These are phyloP conservation scores for Drosophila colorata DNA, from an alignment of 2,888 invertebrate species.

Conservation along the genomic window DNA sequence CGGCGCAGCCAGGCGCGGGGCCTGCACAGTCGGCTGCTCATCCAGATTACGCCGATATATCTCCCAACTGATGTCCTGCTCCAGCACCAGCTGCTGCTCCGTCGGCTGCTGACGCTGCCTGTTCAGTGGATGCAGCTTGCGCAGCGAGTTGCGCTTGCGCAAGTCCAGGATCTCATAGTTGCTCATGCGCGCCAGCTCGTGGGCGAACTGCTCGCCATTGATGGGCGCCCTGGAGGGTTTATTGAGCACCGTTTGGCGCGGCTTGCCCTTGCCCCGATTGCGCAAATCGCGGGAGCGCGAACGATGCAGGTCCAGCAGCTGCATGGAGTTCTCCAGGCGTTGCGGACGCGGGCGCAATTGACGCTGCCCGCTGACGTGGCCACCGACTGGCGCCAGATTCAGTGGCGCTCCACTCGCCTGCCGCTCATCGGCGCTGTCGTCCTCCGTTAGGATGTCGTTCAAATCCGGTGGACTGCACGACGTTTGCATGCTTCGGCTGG, in stretches of 20 bases:
- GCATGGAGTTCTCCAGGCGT: slow-evolving; percentile 10
- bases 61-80: slow-evolving; percentile 64
- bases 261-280: not conserved
- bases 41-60: slow-evolving; percentile 57
- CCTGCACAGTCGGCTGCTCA: slow-evolving; percentile 4
- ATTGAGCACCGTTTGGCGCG: slow-evolving; percentile 53
- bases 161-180: slow-evolving; percentile 81
- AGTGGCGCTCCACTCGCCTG: slow-evolving; percentile 39
- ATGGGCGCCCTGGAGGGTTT: slow-evolving; percentile 71
- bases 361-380: slow-evolving; percentile 20
- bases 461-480: slow-evolving; percentile 16
- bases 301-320: slow-evolving; percentile 58
- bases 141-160: slow-evolving; percentile 76
- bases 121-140: slow-evolving; percentile 45
- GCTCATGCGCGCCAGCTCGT: slow-evolving; percentile 76
- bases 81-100: slow-evolving; percentile 56
- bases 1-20: no score
- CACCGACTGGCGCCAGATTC: slow-evolving; percentile 48
- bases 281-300: slow-evolving; percentile 32
- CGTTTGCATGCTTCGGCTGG: slow-evolving; percentile 51
- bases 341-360: slow-evolving; percentile 16
- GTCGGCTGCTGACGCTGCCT: slow-evolving; percentile 35
- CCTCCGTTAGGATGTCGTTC: slow-evolving; percentile 61
- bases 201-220: slow-evolving; percentile 80
- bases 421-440: slow-evolving; percentile 57